phyloP scores from a whole-genome alignment of 2,113 vertebrate genomes.

The Salminus brasiliensis region DNA sequence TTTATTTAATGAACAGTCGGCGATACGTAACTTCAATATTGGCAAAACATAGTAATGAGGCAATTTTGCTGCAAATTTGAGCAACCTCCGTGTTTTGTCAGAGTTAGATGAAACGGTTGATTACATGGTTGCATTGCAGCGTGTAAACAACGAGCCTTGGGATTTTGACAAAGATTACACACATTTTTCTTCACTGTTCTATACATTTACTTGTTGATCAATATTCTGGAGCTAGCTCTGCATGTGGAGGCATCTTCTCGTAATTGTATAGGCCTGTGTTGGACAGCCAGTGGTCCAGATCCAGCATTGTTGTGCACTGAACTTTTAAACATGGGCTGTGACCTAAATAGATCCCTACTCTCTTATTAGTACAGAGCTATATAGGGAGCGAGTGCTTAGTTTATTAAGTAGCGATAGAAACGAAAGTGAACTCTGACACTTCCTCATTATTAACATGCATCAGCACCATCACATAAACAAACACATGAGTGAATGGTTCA shows the following conservation, averaged over 20 bases:
- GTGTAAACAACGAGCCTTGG: slow-evolving; percentile 27
- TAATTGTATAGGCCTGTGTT: too few relatives aligned
- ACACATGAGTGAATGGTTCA: too few relatives aligned
- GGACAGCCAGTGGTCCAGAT: background rate
- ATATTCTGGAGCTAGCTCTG: background rate
- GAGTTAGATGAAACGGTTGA: slow-evolving; percentile 49
- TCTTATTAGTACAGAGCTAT: too few relatives aligned
- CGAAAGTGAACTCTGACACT: too few relatives aligned
- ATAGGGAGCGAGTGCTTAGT: too few relatives aligned
- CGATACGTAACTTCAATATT: slow-evolving; percentile 61
- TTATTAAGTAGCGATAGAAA: too few relatives aligned
- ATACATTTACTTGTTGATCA: background rate
- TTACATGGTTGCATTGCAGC: slow-evolving; percentile 30
- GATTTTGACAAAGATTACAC: slow-evolving; percentile 1
- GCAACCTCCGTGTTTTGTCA: slow-evolving; percentile 55
- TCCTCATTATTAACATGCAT: too few relatives aligned
- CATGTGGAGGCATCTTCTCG: too few relatives aligned
- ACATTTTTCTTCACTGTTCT: slow-evolving; percentile 2
- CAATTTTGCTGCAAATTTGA: slow-evolving; percentile 54
- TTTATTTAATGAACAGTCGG: slow-evolving; percentile 62
- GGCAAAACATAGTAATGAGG: slow-evolving; percentile 63
- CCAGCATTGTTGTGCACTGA: too few relatives aligned
- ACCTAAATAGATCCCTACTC: too few relatives aligned
- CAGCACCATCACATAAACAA: too few relatives aligned
- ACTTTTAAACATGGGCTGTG: too few relatives aligned